Base-by-base conservation (phyloP, 1,140 invertebrate species). In the Heliconius eleuchia region DNA sequence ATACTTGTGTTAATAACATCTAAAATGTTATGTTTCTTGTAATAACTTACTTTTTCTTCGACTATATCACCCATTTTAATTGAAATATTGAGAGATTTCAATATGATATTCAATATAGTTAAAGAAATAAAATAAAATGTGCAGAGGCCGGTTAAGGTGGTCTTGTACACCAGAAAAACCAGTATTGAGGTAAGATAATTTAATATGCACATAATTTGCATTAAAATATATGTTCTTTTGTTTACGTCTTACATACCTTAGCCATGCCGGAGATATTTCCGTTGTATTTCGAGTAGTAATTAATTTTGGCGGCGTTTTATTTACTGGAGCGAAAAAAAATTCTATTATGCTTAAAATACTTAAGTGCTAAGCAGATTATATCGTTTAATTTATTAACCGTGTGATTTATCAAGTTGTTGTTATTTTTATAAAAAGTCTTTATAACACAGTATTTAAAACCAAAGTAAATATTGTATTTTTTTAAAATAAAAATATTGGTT, bases 281-380 rank as follows among this genome's bases (percentile, higher is more conserved):
- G 90, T 93, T 92, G 83, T 92, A 93, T 89, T 93, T 92, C 11
- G 86, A 87, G 83, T 92, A 94, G 92, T 88, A 94, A 89, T 76
- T 88, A 92, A 94, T 94, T 92, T 94, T 94, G 92, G 77, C 88
- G 91, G 84, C 80, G 77, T 90, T 86, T 83, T 77, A 77, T 23
- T 46, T 13, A 80, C 80, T 27, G 60, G 57, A 34, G 78, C 19
- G 46, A 81, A 80, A 78, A 80, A 78, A 76, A 76, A 76, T 0
- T 71, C 23, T 46, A 71, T 19, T 72, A 72, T 72, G 19, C 37
- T 72, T 72, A 16, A 42, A 42, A 42, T 66, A 23, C 60, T 30
- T 66, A 66, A 30, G 13, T 13, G 27, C 23, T 66, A 27, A 18
- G 9, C 13, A 27, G 27, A 66, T 27, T 27, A 66, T 66, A 1